These are phyloP conservation scores for Pachypanchax playfairii DNA, from an alignment of 2,113 vertebrate genomes.

Conservation along the genomic window DNA sequence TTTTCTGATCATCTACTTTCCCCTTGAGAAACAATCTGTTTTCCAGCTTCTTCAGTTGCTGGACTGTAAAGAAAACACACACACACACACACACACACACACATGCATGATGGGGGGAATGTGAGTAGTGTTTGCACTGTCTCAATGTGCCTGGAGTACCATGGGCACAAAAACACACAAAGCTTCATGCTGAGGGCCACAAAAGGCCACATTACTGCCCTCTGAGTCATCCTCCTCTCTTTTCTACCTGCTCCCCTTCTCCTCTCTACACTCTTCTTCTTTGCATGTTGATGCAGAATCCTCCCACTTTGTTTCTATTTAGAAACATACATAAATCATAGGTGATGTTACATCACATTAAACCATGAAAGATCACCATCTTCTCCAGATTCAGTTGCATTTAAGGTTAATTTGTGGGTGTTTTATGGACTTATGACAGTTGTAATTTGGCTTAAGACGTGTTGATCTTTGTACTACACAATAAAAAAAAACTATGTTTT, in stretches of 20 bases:
- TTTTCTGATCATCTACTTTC: constrained; percentile 4
- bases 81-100: constrained; percentile 16
- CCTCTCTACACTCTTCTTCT: constrained; percentile 6
- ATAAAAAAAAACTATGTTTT: too few species aligned
- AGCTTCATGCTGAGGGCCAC: constrained; percentile 45
- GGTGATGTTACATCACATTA: too few species aligned
- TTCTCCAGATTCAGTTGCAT: too few species aligned
- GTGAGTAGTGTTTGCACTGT: constrained; percentile 24
- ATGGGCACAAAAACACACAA: constrained; percentile 32
- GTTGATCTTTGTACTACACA: too few species aligned
- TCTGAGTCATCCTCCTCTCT: constrained; percentile 62
- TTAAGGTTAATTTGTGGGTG: too few species aligned
- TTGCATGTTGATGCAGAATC: too few species aligned
- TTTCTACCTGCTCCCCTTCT: constrained; percentile 25
- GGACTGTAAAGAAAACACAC: constrained; percentile 5
- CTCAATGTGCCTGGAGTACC: constrained; percentile 16
- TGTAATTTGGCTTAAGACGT: too few species aligned
- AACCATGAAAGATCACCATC: too few species aligned
- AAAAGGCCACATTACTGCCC: constrained; percentile 56
- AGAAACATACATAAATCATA: too few species aligned
- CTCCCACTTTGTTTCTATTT: too few species aligned
- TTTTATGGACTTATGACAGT: too few species aligned
- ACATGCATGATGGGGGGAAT: constrained; percentile 5
- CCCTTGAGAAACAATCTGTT: not conserved
- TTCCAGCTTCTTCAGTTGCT: not conserved